These are phyloP conservation scores for Lymantria dispar DNA, from an alignment of 2,888 invertebrate genomes.

Conservation along the genomic window DNA sequence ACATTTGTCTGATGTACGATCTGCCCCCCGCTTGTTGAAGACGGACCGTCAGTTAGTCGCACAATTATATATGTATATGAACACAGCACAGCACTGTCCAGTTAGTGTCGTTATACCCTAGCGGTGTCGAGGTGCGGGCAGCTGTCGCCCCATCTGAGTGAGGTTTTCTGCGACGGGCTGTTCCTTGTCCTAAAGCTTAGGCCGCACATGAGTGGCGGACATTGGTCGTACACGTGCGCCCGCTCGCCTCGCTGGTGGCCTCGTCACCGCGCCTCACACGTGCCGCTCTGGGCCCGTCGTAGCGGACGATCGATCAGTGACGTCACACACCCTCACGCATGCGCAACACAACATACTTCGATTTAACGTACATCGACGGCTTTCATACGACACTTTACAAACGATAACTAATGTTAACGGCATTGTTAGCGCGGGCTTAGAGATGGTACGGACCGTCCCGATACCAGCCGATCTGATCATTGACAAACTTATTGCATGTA, in stretches of 20 bases:
- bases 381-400: background rate
- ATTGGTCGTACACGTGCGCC: slow-evolving; percentile 54
- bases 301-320: slow-evolving; percentile 64
- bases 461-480: slow-evolving; percentile 50
- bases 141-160: slow-evolving; percentile 97
- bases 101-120: slow-evolving; percentile 17
- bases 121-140: slow-evolving; percentile 64
- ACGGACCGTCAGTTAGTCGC: background rate
- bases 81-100: slow-evolving; percentile 27
- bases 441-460: slow-evolving; percentile 32
- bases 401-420: slow-evolving; percentile 2
- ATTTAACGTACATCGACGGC: slow-evolving; percentile 28
- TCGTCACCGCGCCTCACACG: slow-evolving; percentile 51
- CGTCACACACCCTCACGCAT: slow-evolving; percentile 59
- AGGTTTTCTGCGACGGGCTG: slow-evolving; percentile 98
- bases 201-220: slow-evolving; percentile 90
- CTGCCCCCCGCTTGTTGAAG: background rate
- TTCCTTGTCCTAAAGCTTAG: slow-evolving; percentile 97
- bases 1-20: slow-evolving; percentile 2
- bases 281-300: slow-evolving; percentile 38
- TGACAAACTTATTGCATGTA: slow-evolving; percentile 64
- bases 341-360: slow-evolving; percentile 30
- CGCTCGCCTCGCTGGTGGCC: slow-evolving; percentile 61
- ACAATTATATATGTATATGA: background rate
- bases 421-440: slow-evolving; percentile 13